Evolutionary conservation across 2,888 invertebrate species (phyloP).

Genomic region (Anthophora plumipes): DNA sequence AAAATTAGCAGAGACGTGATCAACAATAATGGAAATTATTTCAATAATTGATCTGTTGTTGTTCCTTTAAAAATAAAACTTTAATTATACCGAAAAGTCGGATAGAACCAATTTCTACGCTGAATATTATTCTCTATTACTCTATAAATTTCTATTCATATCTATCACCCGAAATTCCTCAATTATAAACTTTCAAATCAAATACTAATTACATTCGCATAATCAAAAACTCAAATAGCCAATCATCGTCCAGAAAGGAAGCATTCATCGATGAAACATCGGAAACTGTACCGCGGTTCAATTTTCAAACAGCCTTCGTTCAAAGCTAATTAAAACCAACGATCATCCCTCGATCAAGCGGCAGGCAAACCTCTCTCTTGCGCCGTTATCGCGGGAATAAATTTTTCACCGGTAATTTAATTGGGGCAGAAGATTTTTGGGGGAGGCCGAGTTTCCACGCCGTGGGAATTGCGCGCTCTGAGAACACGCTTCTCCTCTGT

Average conservation of each 20-base stretch:
- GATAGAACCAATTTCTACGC: too few species aligned
- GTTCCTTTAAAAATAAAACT: too few species aligned
- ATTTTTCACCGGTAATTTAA: conserved; percentile 32
- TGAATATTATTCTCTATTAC: too few species aligned
- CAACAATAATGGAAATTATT: too few species aligned
- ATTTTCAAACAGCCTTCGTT: neutral
- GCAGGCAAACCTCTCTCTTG: neutral
- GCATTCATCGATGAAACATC: neutral
- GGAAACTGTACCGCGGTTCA: neutral
- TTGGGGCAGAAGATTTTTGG: conserved; percentile 25
- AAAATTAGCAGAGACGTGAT: too few species aligned
- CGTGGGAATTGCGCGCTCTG: conserved; percentile 18
- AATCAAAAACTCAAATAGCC: too few species aligned
- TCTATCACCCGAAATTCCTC: too few species aligned
- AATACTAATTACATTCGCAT: too few species aligned
- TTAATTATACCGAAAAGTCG: too few species aligned
- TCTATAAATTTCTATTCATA: too few species aligned
- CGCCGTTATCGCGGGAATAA: conserved; percentile 2
- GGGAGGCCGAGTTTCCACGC: conserved; percentile 5
- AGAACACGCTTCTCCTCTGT: conserved; percentile 19
- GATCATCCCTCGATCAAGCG: neutral
- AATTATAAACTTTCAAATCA: too few species aligned
- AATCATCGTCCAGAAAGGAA: neutral
- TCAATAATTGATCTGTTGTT: too few species aligned
- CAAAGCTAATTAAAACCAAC: conserved; percentile 3